These are phyloP conservation scores for Coracopsis vasa DNA, from an alignment of 2,113 vertebrate genomes.

Conservation along the genomic window DNA sequence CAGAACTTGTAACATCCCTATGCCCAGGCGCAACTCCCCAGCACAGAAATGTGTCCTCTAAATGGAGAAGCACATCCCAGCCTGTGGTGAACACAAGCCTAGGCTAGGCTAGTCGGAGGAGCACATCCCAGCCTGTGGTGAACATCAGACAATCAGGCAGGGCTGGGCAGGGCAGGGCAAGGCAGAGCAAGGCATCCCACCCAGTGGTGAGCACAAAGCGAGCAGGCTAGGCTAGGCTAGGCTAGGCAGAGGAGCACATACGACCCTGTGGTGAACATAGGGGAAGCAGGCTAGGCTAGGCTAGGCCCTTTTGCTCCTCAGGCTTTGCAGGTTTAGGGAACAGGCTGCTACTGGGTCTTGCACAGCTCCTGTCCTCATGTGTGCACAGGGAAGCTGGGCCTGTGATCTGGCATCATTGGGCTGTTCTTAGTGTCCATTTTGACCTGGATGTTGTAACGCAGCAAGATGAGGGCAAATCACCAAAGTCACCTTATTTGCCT, in stretches of 20 bases:
- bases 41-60: fast-evolving
- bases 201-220: too few species aligned
- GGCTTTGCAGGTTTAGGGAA: too few species aligned
- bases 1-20: fast-evolving
- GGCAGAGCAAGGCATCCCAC: too few species aligned
- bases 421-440: fast-evolving
- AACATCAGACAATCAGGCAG: too few species aligned
- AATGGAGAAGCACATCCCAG: too few species aligned
- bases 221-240: too few species aligned
- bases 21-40: fast-evolving
- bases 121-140: too few species aligned
- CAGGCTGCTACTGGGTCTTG: fast-evolving
- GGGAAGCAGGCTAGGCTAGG: too few species aligned
- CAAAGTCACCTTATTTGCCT: background rate
- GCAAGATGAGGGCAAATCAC: background rate
- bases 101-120: too few species aligned
- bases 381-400: background rate
- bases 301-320: fast-evolving
- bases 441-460: fast-evolving
- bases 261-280: fast-evolving
- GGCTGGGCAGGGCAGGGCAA: too few species aligned
- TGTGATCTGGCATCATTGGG: fast-evolving
- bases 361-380: background rate
- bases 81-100: too few species aligned
- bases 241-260: too few species aligned